Base-by-base conservation (phyloP, 1,140 invertebrate species). In the Nasonia longicornis region DNA sequence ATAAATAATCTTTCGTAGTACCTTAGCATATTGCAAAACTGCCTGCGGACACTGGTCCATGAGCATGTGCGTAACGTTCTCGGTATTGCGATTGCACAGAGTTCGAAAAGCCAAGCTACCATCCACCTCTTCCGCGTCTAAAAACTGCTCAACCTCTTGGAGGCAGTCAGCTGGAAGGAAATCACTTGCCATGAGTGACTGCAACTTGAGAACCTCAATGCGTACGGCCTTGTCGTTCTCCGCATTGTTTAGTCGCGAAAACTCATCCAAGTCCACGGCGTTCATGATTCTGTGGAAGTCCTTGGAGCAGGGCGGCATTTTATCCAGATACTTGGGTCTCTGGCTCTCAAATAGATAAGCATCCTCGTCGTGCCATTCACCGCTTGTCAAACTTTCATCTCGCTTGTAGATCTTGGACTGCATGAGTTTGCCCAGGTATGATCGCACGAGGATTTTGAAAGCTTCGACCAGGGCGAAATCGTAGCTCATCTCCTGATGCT, bases 1-100 rank as follows among this genome's bases (percentile, higher is more conserved):
- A 72, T 20, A 42, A 72, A 35, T 26, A 26, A 26, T 26, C 35
- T 42, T 14, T 69, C 66, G 6, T 20, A 20, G 85, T 89, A 93
- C 93, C 89, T 93, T 93, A 4, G 91, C 91, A 85, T 92, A 93
- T 45, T 92, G 90, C 29, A 93, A 81, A n/a, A 93, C 81, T 83
- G 91, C 92, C 79, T 92, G 92, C 2, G 93, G 92, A 84, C 92
- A 93, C 20, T 90, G 87, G 2, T 93, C 90, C 48, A 92, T 86
- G 10, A 94, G 77, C 64, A 92, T 81, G 42, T 84, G 70, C 1
- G 89, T 90, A 22, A 84, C 86, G 22, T 84, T 75, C 58, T 89
- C 88, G 0, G 81, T 86, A 82, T 89, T 84, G 31, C 83, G 81
- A 58, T 84, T 84, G 64, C 89, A 90, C 7, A 91, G 78, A 8